These are phyloP conservation scores for Campoplex capitator DNA, from an alignment of 2,888 invertebrate genomes.

Conservation along the genomic window DNA sequence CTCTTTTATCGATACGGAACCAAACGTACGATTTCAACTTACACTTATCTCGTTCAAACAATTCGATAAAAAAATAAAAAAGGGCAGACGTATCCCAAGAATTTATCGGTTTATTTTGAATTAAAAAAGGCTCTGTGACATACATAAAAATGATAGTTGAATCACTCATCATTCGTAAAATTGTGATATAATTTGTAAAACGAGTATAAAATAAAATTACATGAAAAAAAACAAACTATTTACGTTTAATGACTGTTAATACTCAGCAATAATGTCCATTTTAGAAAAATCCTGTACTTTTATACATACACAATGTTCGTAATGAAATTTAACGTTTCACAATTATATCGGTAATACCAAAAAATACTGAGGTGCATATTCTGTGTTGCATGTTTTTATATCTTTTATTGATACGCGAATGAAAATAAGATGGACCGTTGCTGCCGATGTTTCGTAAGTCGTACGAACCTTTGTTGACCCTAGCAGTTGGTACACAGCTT, in stretches of 20 bases:
- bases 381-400: background rate
- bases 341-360: no score
- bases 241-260: no score
- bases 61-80: background rate
- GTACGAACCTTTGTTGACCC: slow-evolving; percentile 45
- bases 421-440: background rate
- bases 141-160: background rate
- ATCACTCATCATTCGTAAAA: no score
- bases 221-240: background rate
- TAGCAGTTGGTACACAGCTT: slow-evolving; percentile 16
- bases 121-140: background rate
- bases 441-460: slow-evolving; percentile 34
- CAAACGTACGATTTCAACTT: background rate
- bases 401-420: background rate
- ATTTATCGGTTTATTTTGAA: background rate
- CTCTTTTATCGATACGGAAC: background rate
- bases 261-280: no score
- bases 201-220: background rate
- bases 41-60: background rate
- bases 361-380: no score
- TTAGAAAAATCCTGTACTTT: no score
- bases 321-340: no score
- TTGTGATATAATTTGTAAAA: background rate
- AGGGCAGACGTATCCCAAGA: background rate
- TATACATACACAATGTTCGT: no score